phyloP scores from a whole-genome alignment of 2,797 vertebrate species.

The Sebastes paucispinis region DNA sequence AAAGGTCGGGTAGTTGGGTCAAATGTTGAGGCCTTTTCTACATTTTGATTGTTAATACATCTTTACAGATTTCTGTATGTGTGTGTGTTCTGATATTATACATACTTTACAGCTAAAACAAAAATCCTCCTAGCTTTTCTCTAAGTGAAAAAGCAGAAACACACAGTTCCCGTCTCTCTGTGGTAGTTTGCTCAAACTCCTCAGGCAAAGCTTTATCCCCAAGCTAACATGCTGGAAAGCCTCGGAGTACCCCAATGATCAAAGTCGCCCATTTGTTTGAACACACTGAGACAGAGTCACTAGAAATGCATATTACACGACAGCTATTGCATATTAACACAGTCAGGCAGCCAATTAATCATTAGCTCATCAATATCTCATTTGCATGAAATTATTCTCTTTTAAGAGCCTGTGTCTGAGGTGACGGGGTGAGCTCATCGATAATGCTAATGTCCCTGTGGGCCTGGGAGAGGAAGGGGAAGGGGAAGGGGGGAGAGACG shows the following conservation, averaged over 20 bases:
- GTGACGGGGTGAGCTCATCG: constrained; percentile 98
- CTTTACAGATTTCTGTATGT: neutral
- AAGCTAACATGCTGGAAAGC: constrained; percentile 79
- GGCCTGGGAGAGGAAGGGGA: constrained; percentile 83
- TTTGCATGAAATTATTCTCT: constrained; percentile 99
- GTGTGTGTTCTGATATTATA: neutral
- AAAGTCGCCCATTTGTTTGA: constrained; percentile 93
- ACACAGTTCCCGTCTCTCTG: constrained; percentile 23
- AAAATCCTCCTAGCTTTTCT: neutral
- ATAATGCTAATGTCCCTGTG: constrained; percentile 98
- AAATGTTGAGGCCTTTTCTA: neutral
- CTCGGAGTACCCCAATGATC: constrained; percentile 81
- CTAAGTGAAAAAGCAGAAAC: neutral
- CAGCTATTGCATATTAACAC: constrained; percentile 99
- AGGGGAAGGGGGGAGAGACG: constrained; percentile 23
- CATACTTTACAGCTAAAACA: constrained; percentile 6
- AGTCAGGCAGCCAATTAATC: constrained; percentile 98
- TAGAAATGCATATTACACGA: constrained; percentile 98
- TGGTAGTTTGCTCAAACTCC: constrained; percentile 63
- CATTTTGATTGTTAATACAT: neutral
- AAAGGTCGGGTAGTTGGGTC: neutral
- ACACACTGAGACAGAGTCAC: constrained; percentile 94
- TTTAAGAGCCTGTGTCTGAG: constrained; percentile 96
- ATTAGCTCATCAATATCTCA: constrained; percentile 98
- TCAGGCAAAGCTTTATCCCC: constrained; percentile 66